Base-by-base conservation (phyloP, 2,113 vertebrate genomes). In the Oncorhynchus keta region DNA sequence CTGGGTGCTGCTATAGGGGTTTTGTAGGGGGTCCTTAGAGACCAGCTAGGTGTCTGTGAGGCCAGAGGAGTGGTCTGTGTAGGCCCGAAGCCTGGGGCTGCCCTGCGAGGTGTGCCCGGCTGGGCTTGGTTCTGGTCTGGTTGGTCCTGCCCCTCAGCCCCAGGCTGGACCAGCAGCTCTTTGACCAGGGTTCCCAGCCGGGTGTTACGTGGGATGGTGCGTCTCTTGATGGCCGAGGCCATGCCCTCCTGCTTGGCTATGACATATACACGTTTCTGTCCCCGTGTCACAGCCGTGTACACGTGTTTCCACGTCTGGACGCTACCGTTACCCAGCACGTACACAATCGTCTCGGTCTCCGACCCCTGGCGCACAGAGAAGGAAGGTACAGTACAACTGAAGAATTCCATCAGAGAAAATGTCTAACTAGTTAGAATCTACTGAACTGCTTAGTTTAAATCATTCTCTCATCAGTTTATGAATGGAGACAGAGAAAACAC, bases 281-380 rank as follows among this genome's bases (percentile, higher is more conserved):
- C 95, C 35, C 95, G 79, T 12, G 94, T 96, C 76, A 96, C 93
- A 0, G 95, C 95, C 0, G 95, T 96, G 81, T 96, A 97, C 13
- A 95, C 93, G 0, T 96, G 95, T 76, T 94, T 94, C 95, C 95
- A 96, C 83, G 93, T 92, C 87, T 96, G 94, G 28, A 79, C 84
- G 16, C 80, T 87, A 0, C 91, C 82, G 7, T 79, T 75, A 30
- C 93, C 94, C 0, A 95, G 91, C 35, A 95, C 90, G 0, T 95
- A 96, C 62, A 94, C 95, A 0, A 96, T 78, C 0, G 95, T 95
- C 62, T 93, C 89, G 2, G 92, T 93, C 87, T 97, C 96, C 0
- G 95, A 96, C 3, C 96, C 95, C 95, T 96, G 82, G 11, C 57
- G 76, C 9, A 55, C 2, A 35, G 66, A 66, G 64, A 16, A 26